These are phyloP conservation scores for Bryconaethiops microstoma DNA, from an alignment of 2,797 vertebrate species.

Conservation along the genomic window DNA sequence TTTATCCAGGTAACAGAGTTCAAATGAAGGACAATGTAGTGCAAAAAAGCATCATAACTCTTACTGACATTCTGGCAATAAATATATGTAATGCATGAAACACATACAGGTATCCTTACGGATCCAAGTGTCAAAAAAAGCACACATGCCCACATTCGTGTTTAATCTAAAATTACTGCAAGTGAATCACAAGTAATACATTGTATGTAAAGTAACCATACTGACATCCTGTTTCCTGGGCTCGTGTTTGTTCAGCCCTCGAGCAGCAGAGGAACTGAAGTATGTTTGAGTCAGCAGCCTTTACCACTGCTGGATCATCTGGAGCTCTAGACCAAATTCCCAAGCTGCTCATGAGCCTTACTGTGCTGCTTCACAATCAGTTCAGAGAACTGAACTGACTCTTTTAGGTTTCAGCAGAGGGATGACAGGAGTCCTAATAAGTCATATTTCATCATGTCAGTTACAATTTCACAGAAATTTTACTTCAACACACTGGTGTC, in stretches of 20 bases:
- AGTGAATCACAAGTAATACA: not conserved
- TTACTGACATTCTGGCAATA: no score
- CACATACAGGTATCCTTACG: no score
- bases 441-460: not conserved
- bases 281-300: conserved; percentile 45
- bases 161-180: not conserved
- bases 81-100: no score
- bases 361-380: not conserved
- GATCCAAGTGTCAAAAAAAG: no score
- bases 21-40: not conserved
- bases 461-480: not conserved
- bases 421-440: conserved; percentile 13
- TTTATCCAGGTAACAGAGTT: not conserved
- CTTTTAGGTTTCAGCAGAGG: not conserved
- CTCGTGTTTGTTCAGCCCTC: not conserved
- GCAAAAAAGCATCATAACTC: not conserved
- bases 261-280: conserved; percentile 22
- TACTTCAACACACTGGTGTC: not conserved
- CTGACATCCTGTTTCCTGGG: not conserved
- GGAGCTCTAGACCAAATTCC: conserved; percentile 32
- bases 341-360: not conserved
- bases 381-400: not conserved
- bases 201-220: not conserved
- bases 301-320: conserved; percentile 31
- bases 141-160: not conserved